Evolutionary conservation across 2,888 invertebrate species (phyloP).

Genomic region (Helobdella robusta): DNA sequence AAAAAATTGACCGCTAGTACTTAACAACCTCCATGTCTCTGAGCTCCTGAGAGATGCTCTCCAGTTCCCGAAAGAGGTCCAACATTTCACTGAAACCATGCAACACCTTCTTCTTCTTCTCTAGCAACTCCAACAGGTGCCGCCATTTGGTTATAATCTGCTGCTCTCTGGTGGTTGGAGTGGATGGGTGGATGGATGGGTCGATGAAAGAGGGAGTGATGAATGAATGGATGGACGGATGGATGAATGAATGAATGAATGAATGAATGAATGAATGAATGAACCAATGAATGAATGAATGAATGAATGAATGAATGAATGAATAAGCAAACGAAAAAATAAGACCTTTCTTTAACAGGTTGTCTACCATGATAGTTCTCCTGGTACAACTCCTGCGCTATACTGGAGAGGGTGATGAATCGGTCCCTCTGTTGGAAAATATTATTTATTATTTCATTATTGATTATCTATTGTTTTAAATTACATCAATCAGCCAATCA

Average conservation of each 20-base stretch:
- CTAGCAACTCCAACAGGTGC: constrained; percentile 70
- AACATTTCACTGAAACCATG: constrained; percentile 70
- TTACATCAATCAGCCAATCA: no score
- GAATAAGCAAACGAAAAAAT: no score
- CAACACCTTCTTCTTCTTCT: constrained; percentile 57
- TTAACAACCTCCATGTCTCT: constrained; percentile 66
- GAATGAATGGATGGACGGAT: background rate
- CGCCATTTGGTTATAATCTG: constrained; percentile 80
- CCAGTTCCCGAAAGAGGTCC: constrained; percentile 79
- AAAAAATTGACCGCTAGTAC: background rate
- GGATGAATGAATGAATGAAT: no score
- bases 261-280: no score
- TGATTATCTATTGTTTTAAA: background rate
- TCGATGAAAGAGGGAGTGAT: background rate
- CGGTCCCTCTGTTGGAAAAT: constrained; percentile 82
- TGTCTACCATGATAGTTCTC: constrained; percentile 86
- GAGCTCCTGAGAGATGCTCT: constrained; percentile 73
- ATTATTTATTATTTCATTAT: no score
- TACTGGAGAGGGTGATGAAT: constrained; percentile 80
- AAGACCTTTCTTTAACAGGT: constrained; percentile 56
- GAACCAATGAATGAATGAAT: no score
- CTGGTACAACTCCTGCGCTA: constrained; percentile 80
- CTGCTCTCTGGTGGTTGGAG: constrained; percentile 54
- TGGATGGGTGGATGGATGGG: background rate
- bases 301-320: no score